Evolutionary conservation across 64 coral and sea anemone species (phyloP).

Genomic region (Stichodactyla mertensii): DNA sequence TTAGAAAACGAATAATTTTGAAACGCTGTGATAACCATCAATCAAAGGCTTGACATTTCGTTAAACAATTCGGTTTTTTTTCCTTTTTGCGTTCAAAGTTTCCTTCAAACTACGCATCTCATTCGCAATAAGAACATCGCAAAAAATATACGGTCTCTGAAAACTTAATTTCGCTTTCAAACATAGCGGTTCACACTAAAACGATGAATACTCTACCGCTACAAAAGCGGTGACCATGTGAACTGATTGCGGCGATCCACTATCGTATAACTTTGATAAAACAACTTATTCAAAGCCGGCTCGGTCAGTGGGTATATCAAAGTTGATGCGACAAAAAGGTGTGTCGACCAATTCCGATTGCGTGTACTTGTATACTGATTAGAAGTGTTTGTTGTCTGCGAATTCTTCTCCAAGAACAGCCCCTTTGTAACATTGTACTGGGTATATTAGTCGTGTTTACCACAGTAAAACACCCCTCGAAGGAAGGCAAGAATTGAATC

Average conservation of each 20-base stretch:
- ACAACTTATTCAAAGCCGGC: background rate
- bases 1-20: background rate
- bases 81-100: too few species aligned
- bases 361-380: background rate
- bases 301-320: background rate
- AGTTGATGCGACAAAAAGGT: slow-evolving; percentile 13
- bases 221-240: background rate
- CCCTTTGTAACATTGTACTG: background rate
- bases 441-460: background rate
- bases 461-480: background rate
- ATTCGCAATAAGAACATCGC: background rate
- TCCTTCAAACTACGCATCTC: too few species aligned
- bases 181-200: slow-evolving; percentile 7
- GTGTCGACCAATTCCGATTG: slow-evolving; percentile 7
- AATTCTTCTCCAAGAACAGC: background rate
- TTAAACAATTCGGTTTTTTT: background rate
- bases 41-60: background rate
- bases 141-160: too few species aligned
- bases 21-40: background rate
- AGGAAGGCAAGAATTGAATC: background rate
- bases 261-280: background rate
- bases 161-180: background rate
- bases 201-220: background rate
- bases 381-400: background rate
- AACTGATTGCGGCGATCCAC: background rate